Evolutionary conservation across 1,140 invertebrate species (phyloP).

Genomic region (Bicyclus anynana): DNA sequence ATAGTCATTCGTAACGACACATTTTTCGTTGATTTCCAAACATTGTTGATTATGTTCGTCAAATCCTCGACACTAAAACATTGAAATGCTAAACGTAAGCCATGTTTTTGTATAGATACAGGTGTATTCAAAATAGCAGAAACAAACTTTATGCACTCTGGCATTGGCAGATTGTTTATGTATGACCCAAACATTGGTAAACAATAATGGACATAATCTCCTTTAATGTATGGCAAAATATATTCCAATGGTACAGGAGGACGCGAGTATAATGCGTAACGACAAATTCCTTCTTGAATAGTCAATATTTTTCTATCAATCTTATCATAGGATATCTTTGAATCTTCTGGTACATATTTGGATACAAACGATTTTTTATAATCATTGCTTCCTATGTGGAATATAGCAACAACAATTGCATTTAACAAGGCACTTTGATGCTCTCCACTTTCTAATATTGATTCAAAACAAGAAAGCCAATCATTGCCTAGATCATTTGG

Average conservation of each 20-base stretch:
- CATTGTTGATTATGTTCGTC: slow-evolving; percentile 30
- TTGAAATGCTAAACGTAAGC: slow-evolving; percentile 47
- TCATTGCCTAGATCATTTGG: slow-evolving; percentile 39
- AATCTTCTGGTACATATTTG: slow-evolving; percentile 40
- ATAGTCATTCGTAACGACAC: slow-evolving; percentile 43
- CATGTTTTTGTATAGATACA: slow-evolving; percentile 54
- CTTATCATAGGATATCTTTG: slow-evolving; percentile 40
- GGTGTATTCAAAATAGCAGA: slow-evolving; percentile 39
- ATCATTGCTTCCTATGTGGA: slow-evolving; percentile 40
- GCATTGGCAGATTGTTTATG: slow-evolving; percentile 36
- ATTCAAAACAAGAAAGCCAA: slow-evolving; percentile 30
- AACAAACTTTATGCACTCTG: slow-evolving; percentile 38
- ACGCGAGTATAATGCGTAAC: slow-evolving; percentile 38
- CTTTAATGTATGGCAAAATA: slow-evolving; percentile 43
- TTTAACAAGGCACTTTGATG: background rate
- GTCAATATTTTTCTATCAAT: slow-evolving; percentile 30
- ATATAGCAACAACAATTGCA: slow-evolving; percentile 36
- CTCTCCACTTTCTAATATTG: slow-evolving; percentile 11
- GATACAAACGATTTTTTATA: slow-evolving; percentile 39
- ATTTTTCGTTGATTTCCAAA: slow-evolving; percentile 53
- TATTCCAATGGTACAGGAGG: slow-evolving; percentile 42
- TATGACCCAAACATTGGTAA: slow-evolving; percentile 48
- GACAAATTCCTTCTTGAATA: slow-evolving; percentile 49
- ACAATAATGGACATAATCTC: slow-evolving; percentile 50
- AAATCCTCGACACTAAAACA: slow-evolving; percentile 38